phyloP scores from a whole-genome alignment of 2,888 invertebrate genomes.

The Abscondita cerata region DNA sequence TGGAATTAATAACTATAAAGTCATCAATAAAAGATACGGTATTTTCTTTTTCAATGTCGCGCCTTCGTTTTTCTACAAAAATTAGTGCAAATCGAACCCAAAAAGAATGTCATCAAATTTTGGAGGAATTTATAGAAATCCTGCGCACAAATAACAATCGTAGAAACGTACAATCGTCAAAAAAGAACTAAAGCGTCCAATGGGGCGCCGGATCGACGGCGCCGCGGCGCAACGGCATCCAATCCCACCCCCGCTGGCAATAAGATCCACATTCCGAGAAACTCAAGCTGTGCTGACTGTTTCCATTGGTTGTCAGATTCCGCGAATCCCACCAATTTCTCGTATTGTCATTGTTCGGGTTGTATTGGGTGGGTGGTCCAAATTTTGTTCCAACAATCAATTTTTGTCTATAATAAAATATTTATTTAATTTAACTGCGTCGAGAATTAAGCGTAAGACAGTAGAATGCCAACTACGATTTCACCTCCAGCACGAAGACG shows the following conservation, averaged over 20 bases:
- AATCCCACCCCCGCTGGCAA: slow-evolving; percentile 55
- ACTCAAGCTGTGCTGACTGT: slow-evolving; percentile 55
- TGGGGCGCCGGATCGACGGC: slow-evolving; percentile 49
- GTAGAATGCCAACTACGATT: slow-evolving; percentile 29
- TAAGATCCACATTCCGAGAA: slow-evolving; percentile 58
- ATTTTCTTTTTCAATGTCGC: slow-evolving; percentile 8
- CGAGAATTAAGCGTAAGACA: slow-evolving; percentile 5
- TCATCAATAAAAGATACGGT: slow-evolving; percentile 31
- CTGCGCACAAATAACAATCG: slow-evolving; percentile 45
- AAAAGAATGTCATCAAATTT: slow-evolving; percentile 7
- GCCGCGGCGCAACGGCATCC: slow-evolving; percentile 51
- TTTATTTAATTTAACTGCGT: background rate
- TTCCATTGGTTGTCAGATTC: slow-evolving; percentile 54
- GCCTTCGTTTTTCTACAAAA: background rate
- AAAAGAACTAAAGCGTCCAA: slow-evolving; percentile 52
- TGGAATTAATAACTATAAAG: slow-evolving; percentile 36
- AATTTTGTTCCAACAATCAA: slow-evolving; percentile 12
- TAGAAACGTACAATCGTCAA: slow-evolving; percentile 50
- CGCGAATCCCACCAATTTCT: slow-evolving; percentile 59
- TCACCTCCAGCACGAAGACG: slow-evolving; percentile 34
- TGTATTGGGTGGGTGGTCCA: slow-evolving; percentile 33
- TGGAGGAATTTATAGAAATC: slow-evolving; percentile 34
- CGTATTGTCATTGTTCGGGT: slow-evolving; percentile 57
- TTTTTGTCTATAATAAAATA: slow-evolving; percentile 10
- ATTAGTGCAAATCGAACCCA: slow-evolving; percentile 4